Percentiles rank a stretch among this genome's conserved stretches.
phyloP scores from a whole-genome alignment of 2,113 vertebrate species.

The Carlito syrichta region DNA sequence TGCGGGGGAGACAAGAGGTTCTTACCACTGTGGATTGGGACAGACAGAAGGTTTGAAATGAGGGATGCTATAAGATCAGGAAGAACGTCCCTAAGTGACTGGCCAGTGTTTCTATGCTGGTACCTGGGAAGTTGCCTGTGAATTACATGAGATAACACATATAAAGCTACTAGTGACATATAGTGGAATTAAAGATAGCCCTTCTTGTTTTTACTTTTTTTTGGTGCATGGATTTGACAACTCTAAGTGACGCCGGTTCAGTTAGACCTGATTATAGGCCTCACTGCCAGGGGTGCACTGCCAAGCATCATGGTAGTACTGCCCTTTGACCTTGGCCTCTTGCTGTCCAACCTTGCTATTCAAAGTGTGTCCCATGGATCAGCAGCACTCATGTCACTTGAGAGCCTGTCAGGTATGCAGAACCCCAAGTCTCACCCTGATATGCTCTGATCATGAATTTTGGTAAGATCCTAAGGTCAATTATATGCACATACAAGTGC shows the following conservation, averaged over 20 bases:
- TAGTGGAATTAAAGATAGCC: background rate
- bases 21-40: too few species aligned
- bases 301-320: background rate
- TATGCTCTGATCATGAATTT: background rate
- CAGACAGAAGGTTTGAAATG: background rate
- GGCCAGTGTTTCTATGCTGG: background rate
- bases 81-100: background rate
- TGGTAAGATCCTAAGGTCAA: background rate
- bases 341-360: background rate
- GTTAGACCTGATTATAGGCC: background rate
- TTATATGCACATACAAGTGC: background rate
- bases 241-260: background rate
- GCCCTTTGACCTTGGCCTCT: background rate
- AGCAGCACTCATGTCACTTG: background rate
- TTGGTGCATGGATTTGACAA: background rate
- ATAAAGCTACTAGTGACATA: background rate
- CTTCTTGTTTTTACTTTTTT: background rate
- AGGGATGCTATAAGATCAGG: background rate
- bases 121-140: background rate
- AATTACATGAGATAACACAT: background rate
- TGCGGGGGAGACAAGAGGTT: too few species aligned
- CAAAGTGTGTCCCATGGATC: background rate
- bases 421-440: background rate
- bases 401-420: background rate
- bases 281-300: fast-evolving